Evolutionary conservation across 2,888 invertebrate genomes (phyloP).

Genomic region (Bembecia ichneumoniformis): DNA sequence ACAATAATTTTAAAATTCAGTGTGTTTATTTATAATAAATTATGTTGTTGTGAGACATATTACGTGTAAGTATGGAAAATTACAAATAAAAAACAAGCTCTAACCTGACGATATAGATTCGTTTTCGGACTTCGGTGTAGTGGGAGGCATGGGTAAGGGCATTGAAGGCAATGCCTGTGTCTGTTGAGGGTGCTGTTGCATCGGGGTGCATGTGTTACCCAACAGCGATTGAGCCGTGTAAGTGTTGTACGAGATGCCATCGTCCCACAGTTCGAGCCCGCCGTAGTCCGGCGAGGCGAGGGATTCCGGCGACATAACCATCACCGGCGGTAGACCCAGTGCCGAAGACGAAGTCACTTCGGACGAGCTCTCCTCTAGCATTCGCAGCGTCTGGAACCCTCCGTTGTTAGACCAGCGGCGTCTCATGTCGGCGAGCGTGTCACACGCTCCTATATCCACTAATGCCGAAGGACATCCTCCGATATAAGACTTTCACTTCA

Average conservation of each 20-base stretch:
- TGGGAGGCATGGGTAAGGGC: constrained; percentile 64
- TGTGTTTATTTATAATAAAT: no score
- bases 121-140: constrained; percentile 68
- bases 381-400: constrained; percentile 75
- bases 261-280: constrained; percentile 86
- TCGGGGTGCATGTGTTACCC: constrained; percentile 62
- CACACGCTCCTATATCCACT: constrained; percentile 53
- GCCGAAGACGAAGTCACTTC: constrained; percentile 85
- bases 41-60: no score
- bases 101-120: constrained; percentile 70
- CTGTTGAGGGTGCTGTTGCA: constrained; percentile 62
- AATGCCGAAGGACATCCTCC: constrained; percentile 62
- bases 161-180: constrained; percentile 69
- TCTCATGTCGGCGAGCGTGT: constrained; percentile 76
- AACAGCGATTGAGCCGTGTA: constrained; percentile 57
- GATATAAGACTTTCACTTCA: constrained; percentile 61
- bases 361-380: constrained; percentile 81
- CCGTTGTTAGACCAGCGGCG: constrained; percentile 84
- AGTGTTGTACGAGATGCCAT: constrained; percentile 58
- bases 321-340: constrained; percentile 78
- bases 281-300: constrained; percentile 83
- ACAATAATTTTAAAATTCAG: no score
- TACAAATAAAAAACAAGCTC: constrained; percentile 9
- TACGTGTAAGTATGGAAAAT: no score
- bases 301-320: constrained; percentile 84